phyloP scores from a whole-genome alignment of 2,888 invertebrate genomes.

The Hemistola chrysoprasaria region DNA sequence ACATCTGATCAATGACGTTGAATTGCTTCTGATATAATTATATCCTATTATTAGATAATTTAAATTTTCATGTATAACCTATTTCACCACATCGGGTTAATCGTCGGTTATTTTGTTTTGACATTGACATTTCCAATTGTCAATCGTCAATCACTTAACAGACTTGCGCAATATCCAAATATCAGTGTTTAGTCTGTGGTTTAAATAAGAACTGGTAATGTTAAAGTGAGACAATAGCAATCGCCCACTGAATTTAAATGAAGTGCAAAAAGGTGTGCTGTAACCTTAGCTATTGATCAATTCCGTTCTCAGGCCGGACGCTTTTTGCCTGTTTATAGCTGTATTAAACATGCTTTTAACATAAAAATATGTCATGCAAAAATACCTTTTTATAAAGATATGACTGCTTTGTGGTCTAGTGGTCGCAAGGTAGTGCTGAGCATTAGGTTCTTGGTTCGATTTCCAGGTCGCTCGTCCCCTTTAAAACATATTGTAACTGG shows the following conservation, averaged over 20 bases:
- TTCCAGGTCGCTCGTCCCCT: too few relatives aligned
- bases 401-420: too few relatives aligned
- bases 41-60: too few relatives aligned
- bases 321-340: not conserved
- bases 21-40: too few relatives aligned
- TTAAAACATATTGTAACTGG: too few relatives aligned
- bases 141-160: slow-evolving; percentile 4
- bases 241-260: slow-evolving; percentile 16
- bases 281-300: slow-evolving; percentile 14
- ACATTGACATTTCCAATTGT: slow-evolving; percentile 18
- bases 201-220: not conserved
- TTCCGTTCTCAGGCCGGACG: slow-evolving; percentile 14
- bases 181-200: not conserved
- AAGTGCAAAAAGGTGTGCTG: slow-evolving; percentile 4
- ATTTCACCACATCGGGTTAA: slow-evolving; percentile 5
- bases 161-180: slow-evolving; percentile 8
- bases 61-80: too few relatives aligned
- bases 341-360: not conserved
- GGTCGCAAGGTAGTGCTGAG: too few relatives aligned
- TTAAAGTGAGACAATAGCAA: slow-evolving; percentile 11
- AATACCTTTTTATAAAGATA: too few relatives aligned
- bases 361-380: slow-evolving; percentile 1
- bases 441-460: too few relatives aligned
- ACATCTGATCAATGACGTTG: too few relatives aligned
- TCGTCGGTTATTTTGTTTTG: slow-evolving; percentile 5